Evolutionary conservation across 2,888 invertebrate genomes (phyloP), one percentile per base, ranked within the genome.

Genomic region (Athripsodes cinereus): DNA sequence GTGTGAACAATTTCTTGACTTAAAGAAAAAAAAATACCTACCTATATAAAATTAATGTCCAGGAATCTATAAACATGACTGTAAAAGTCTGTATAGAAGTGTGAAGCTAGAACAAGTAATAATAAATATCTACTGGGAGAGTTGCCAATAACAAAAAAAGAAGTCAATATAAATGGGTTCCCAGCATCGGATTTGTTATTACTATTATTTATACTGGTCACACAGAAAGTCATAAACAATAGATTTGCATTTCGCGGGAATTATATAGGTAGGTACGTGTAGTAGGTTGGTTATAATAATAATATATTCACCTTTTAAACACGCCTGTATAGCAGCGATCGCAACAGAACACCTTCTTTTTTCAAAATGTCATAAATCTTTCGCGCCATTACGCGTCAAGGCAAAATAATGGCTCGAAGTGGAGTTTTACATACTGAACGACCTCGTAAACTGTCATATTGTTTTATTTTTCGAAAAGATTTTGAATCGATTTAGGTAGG

Each of bases 351-450:
- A 40, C 40, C n/a, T 40, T 16, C 13, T 40, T 40, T 40, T 40
- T 40, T 40, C 16, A 22, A 49, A 57, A 53, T 31, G 11, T 31
- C 57, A 34, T 57, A 57, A 57, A 57, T 57, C 57, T 53, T 47
- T 31, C 49, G 48, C 48, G 57, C 57, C 57, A 57, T 57, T 57
- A 57, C 22, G 51, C 48, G 57, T 57, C 57, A 57, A 13, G 13
- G 16, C 40, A 40, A 40, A 40, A 40, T 40, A 40, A 40, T 40
- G 40, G 13, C 40, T 40, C 13, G 16, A n/a, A 40, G 8, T 40
- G 40, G 40, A 40, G 40, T 13, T 40, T 40, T 16, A 3, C 40
- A 26, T 26, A 26, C 10, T 10, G 10, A 26, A 26, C 26, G 26
- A 10, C 26, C 3, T 26, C 26, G 10, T 26, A 26, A 26, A 26